Evolutionary conservation across 2,113 vertebrate genomes (phyloP).

Genomic region (Strigops habroptila): DNA sequence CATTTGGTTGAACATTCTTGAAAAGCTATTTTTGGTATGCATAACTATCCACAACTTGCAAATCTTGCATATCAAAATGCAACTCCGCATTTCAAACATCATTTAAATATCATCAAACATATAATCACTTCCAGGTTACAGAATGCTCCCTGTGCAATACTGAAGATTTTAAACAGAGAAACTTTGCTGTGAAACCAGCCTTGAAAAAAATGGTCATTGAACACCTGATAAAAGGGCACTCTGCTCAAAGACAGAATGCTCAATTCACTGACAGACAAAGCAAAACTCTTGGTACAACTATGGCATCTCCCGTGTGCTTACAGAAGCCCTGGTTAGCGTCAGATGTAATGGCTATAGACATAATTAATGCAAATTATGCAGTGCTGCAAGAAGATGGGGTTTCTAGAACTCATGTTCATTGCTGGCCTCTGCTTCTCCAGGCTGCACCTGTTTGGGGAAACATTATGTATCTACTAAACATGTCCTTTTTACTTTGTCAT

Average conservation of each 20-base stretch:
- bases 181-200: not conserved
- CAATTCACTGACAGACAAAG: not conserved
- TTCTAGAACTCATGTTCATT: rapidly evolving
- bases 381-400: not conserved
- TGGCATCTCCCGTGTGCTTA: not conserved
- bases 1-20: not conserved
- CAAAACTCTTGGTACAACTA: not conserved
- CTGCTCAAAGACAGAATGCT: not conserved
- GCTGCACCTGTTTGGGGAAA: not conserved
- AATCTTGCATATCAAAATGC: not conserved
- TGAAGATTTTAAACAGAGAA: not conserved
- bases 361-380: not conserved
- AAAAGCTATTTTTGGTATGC: not conserved
- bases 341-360: not conserved
- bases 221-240: not conserved
- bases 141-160: not conserved
- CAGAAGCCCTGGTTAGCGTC: not conserved
- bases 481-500: not conserved
- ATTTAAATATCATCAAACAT: not conserved
- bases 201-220: not conserved
- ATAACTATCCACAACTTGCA: not conserved
- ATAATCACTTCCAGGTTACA: not conserved
- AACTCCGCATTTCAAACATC: not conserved
- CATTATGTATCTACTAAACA: not conserved
- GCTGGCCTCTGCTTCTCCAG: not conserved